Evolutionary conservation across 2,888 invertebrate species (phyloP).

Genomic region (Xestobium rufovillosum): DNA sequence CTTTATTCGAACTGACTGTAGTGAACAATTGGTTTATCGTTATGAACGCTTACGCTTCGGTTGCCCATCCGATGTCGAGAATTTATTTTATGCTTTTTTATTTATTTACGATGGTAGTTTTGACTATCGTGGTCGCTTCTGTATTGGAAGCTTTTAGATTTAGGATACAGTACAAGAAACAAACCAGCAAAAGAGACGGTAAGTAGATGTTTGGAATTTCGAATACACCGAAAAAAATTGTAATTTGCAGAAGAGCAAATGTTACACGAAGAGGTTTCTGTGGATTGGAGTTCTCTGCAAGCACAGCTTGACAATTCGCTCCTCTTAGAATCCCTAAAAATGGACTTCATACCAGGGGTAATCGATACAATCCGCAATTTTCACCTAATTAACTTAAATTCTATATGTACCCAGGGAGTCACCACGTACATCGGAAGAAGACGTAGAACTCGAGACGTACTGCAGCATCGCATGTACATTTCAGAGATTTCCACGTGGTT

Average conservation of each 20-base stretch:
- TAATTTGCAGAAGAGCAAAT: constrained; percentile 60
- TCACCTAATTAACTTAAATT: constrained; percentile 8
- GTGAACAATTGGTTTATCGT: constrained; percentile 91
- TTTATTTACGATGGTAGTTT: constrained; percentile 82
- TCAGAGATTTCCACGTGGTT: constrained; percentile 69
- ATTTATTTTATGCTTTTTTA: constrained; percentile 87
- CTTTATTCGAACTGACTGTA: constrained; percentile 81
- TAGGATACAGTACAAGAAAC: constrained; percentile 77
- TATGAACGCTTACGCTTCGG: constrained; percentile 77
- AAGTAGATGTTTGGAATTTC: constrained; percentile 25
- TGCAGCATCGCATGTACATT: constrained; percentile 70
- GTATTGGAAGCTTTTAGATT: constrained; percentile 84
- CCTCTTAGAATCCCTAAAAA: constrained; percentile 45
- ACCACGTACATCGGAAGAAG: constrained; percentile 68
- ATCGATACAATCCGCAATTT: constrained; percentile 27
- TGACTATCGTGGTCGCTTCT: constrained; percentile 83
- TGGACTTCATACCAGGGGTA: constrained; percentile 47
- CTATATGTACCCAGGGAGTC: constrained; percentile 40
- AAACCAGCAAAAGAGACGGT: constrained; percentile 72
- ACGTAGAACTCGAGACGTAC: constrained; percentile 65
- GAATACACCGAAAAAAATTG: background rate
- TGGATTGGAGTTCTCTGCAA: constrained; percentile 63
- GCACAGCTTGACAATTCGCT: constrained; percentile 48
- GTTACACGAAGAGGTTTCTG: constrained; percentile 64
- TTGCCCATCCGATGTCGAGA: constrained; percentile 63